phyloP scores from a whole-genome alignment of 2,888 invertebrate genomes.

The Drosophila gaucha region DNA sequence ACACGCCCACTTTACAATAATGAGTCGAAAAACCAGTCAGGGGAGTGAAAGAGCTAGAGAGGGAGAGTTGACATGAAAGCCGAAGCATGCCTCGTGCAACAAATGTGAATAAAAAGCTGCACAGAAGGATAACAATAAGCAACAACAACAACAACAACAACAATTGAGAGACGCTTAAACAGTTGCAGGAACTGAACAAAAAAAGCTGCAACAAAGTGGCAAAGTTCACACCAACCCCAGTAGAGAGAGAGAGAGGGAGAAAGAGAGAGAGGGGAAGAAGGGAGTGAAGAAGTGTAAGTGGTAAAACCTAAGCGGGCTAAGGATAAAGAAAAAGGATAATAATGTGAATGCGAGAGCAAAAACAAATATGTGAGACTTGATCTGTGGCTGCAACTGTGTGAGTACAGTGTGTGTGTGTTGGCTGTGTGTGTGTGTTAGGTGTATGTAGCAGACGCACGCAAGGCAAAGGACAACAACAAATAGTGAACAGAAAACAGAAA shows the following conservation, averaged over 20 bases:
- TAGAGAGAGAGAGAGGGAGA: background rate
- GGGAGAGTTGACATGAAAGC: constrained; percentile 16
- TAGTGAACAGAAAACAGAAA: constrained; percentile 42
- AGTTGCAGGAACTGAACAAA: constrained; percentile 43
- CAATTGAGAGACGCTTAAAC: constrained; percentile 47
- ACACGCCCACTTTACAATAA: constrained; percentile 37
- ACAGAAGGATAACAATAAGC: constrained; percentile 43
- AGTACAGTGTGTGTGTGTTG: constrained; percentile 2
- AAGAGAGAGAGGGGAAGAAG: background rate
- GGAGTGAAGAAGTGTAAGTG: constrained; percentile 2
- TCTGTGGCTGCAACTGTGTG: constrained; percentile 37
- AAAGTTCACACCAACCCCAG: constrained; percentile 83
- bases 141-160: constrained; percentile 34
- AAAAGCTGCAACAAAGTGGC: constrained; percentile 80
- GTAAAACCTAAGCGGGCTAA: constrained; percentile 26
- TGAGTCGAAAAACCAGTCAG: constrained; percentile 27
- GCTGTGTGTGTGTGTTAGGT: constrained; percentile 1
- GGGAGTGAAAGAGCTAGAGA: background rate
- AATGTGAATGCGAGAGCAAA: constrained; percentile 47
- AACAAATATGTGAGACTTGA: constrained; percentile 56
- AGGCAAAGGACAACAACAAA: constrained; percentile 43
- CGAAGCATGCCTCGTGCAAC: constrained; percentile 43
- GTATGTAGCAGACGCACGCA: constrained; percentile 35
- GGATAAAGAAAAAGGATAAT: constrained; percentile 62
- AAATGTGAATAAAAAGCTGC: constrained; percentile 36